Evolutionary conservation across 2,113 vertebrate species (phyloP).

Genomic region (Heterotilapia buettikoferi): DNA sequence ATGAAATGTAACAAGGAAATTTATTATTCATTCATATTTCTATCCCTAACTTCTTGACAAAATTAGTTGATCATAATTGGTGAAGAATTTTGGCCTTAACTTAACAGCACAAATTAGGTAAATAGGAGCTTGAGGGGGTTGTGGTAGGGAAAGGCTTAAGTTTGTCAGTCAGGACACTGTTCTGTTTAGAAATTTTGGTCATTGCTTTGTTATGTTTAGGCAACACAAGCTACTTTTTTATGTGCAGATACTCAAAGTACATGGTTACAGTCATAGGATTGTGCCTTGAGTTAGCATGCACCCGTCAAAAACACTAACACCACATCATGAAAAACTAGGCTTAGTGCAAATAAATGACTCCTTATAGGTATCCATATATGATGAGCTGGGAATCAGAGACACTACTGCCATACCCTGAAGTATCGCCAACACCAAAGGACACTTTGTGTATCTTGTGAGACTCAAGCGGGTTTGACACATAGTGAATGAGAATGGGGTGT

Average conservation of each 20-base stretch:
- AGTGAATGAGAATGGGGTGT: background rate
- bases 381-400: too few species aligned
- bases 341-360: too few species aligned
- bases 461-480: background rate
- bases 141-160: background rate
- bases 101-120: background rate
- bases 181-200: background rate
- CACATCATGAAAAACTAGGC: too few species aligned
- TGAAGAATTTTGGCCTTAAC: background rate
- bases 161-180: background rate
- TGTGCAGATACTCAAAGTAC: background rate
- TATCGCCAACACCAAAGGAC: background rate
- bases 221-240: background rate
- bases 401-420: too few species aligned
- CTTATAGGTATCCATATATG: too few species aligned
- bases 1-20: background rate
- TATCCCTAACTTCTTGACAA: background rate
- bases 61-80: background rate
- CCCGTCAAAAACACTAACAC: too few species aligned
- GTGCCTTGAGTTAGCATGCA: background rate
- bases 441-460: background rate
- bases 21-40: background rate
- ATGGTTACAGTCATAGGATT: background rate
- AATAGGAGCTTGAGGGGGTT: background rate
- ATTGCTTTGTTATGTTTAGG: background rate